Conservation (phyloP, 2,797 vertebrate genomes). For the Crenichthys baileyi region DNA sequence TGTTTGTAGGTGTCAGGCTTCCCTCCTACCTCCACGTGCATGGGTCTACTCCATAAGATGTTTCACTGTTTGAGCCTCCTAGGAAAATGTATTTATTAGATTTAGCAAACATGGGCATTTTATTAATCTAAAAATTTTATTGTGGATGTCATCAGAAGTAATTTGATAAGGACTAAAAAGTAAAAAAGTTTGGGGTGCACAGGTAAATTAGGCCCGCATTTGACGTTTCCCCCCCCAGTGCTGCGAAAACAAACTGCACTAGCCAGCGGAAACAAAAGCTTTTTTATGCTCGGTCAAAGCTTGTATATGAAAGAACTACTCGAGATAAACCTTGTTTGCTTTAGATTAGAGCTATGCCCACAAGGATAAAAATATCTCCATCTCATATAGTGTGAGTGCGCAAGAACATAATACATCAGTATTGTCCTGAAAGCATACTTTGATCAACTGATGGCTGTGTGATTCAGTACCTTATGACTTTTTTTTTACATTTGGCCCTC, state of each 20-base stretch:
- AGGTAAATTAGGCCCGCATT: no score
- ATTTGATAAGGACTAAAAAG: no score
- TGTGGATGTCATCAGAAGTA: not conserved
- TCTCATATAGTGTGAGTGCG: constrained; percentile 32
- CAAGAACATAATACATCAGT: constrained; percentile 5
- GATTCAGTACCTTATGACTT: constrained; percentile 18
- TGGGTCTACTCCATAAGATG: constrained; percentile 15
- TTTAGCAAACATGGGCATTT: not conserved
- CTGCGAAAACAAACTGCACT: constrained; percentile 51
- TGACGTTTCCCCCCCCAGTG: no score
- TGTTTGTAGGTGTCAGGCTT: not conserved
- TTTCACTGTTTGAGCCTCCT: not conserved
- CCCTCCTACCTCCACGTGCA: constrained; percentile 3
- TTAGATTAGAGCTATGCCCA: constrained; percentile 31
- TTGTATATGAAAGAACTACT: constrained; percentile 19
- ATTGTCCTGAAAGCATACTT: constrained; percentile 28
- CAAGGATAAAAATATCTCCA: constrained; percentile 49
- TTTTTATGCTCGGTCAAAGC: constrained; percentile 46
- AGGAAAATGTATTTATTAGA: not conserved
- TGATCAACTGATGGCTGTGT: constrained; percentile 44
- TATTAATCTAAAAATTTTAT: not conserved
- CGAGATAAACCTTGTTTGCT: constrained; percentile 32
- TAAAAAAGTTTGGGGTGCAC: no score
- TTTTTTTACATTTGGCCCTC: constrained; percentile 22
- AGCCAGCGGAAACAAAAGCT: constrained; percentile 50